These are phyloP conservation scores for Papilio glaucus DNA, from an alignment of 1,140 invertebrate genomes.

Conservation along the genomic window DNA sequence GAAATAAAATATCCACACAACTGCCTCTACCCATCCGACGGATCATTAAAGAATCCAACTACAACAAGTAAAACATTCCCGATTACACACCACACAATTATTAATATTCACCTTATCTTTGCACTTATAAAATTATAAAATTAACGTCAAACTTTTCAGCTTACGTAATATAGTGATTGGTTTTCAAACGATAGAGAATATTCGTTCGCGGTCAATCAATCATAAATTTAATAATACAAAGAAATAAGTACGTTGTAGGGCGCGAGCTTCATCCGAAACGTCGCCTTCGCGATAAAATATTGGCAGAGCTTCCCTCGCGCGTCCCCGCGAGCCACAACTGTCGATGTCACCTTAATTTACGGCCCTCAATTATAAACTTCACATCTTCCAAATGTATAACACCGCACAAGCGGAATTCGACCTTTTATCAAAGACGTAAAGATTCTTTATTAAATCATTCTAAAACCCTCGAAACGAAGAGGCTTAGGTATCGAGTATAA, in stretches of 20 bases:
- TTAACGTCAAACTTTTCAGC: background rate
- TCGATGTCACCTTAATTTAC: slow-evolving; percentile 83
- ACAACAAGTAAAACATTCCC: background rate
- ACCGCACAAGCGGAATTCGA: slow-evolving; percentile 35
- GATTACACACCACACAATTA: background rate
- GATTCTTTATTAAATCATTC: background rate
- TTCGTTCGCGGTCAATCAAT: slow-evolving; percentile 51
- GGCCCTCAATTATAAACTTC: slow-evolving; percentile 81
- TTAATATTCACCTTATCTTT: background rate
- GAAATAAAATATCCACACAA: too few relatives aligned
- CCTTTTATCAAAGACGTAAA: slow-evolving; percentile 27
- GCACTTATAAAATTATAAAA: background rate
- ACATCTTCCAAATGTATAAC: slow-evolving; percentile 57
- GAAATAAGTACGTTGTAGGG: slow-evolving; percentile 53
- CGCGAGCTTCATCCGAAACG: slow-evolving; percentile 61
- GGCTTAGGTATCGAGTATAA: background rate
- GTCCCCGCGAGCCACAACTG: slow-evolving; percentile 75
- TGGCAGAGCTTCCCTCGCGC: slow-evolving; percentile 61
- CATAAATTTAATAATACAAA: slow-evolving; percentile 63
- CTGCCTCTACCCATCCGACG: too few relatives aligned
- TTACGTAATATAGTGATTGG: background rate
- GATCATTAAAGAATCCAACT: too few relatives aligned
- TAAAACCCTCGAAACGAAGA: background rate
- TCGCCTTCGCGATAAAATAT: slow-evolving; percentile 79
- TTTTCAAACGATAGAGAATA: slow-evolving; percentile 33